These are phyloP conservation scores for Cryptoprocta ferox DNA, from an alignment of 2,797 vertebrate genomes.

Conservation along the genomic window DNA sequence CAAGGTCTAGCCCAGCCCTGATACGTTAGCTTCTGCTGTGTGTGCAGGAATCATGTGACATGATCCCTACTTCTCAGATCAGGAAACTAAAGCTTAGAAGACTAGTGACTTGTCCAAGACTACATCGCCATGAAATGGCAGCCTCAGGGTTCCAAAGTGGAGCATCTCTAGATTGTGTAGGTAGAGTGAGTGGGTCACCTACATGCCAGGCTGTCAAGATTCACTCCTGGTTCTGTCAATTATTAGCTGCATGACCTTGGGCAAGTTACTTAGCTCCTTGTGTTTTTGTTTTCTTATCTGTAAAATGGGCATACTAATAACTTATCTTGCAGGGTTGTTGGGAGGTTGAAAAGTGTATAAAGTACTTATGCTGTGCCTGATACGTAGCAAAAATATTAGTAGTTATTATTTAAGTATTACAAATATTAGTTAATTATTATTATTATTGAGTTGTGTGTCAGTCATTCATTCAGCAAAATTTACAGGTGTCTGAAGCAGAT, in stretches of 20 bases:
- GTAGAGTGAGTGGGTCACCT: background rate
- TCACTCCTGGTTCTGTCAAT: background rate
- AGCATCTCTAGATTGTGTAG: background rate
- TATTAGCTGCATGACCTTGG: background rate
- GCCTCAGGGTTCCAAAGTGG: background rate
- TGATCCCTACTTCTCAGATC: background rate
- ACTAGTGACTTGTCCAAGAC: background rate
- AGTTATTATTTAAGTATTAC: background rate
- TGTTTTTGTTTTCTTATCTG: constrained; percentile 1
- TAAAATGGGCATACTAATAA: background rate
- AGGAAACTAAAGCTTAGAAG: constrained; percentile 45
- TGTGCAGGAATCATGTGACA: background rate
- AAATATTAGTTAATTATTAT: background rate
- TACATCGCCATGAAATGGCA: background rate
- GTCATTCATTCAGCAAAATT: background rate
- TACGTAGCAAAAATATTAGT: background rate
- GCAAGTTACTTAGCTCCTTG: background rate
- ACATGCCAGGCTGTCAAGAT: background rate
- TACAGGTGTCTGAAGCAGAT: background rate
- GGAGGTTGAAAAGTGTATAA: background rate
- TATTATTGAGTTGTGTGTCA: background rate
- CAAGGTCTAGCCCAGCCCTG: background rate
- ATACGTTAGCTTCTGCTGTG: background rate
- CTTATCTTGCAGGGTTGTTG: background rate
- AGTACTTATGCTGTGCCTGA: background rate